phyloP scores from a whole-genome alignment of 2,888 invertebrate genomes.

The Lepidochrysops patricia region DNA sequence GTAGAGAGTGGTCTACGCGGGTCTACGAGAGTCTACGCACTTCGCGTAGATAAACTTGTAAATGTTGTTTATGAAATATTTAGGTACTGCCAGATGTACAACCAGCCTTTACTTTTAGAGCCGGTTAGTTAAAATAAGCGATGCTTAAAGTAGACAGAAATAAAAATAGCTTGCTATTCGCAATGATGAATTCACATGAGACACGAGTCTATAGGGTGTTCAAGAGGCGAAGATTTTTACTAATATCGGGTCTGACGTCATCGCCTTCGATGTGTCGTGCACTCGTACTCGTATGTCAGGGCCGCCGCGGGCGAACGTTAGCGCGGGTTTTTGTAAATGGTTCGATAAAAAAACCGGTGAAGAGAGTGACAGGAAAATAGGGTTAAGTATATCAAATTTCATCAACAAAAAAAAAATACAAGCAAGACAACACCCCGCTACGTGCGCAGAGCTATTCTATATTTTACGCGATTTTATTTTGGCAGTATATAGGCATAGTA shows the following conservation, averaged over 20 bases:
- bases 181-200: too few relatives aligned
- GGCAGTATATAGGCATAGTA: too few relatives aligned
- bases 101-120: too few relatives aligned
- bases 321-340: not conserved
- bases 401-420: too few relatives aligned
- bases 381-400: too few relatives aligned
- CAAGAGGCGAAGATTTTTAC: slow-evolving; percentile 11
- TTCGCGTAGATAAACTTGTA: not conserved
- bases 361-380: not conserved
- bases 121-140: too few relatives aligned
- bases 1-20: too few relatives aligned
- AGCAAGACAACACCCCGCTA: too few relatives aligned
- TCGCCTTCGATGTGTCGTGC: slow-evolving; percentile 22
- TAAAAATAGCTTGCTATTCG: not conserved
- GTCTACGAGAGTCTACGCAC: not conserved
- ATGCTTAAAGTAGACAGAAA: too few relatives aligned
- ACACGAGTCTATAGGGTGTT: not conserved
- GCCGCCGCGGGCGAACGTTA: not conserved
- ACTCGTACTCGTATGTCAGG: slow-evolving; percentile 2
- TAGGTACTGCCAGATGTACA: too few relatives aligned
- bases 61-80: not conserved
- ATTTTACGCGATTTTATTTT: too few relatives aligned
- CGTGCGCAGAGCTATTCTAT: too few relatives aligned
- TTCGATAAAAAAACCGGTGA: not conserved
- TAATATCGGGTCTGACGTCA: slow-evolving; percentile 19